Percentiles rank a stretch among this genome's conserved stretches.
These are phyloP conservation scores for Drosophila nebulosa DNA, from an alignment of 1,140 invertebrate genomes.

Conservation along the genomic window DNA sequence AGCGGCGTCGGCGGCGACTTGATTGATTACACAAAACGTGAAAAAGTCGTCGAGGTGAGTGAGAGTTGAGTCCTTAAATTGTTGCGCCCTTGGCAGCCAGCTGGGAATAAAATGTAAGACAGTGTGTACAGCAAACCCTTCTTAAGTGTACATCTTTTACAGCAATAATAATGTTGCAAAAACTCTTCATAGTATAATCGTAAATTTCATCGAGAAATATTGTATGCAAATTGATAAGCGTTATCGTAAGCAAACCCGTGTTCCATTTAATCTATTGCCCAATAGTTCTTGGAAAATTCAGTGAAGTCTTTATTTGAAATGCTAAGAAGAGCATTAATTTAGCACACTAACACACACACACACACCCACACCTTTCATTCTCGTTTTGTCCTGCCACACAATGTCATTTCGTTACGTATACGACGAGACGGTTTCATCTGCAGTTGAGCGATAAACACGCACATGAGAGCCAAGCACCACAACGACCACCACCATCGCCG, in stretches of 20 bases:
- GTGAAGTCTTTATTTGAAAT: background rate
- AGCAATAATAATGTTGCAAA: too few species aligned
- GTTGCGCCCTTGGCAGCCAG: background rate
- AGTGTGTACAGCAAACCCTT: too few species aligned
- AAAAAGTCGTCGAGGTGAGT: conserved; percentile 74
- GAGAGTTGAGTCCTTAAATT: conserved; percentile 7
- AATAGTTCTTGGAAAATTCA: background rate
- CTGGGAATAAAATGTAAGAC: background rate
- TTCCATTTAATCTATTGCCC: background rate
- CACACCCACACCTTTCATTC: background rate
- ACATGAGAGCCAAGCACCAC: background rate
- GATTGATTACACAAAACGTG: conserved; percentile 75
- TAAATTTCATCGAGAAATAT: too few species aligned
- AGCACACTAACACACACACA: background rate
- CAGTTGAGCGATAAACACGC: conserved; percentile 1
- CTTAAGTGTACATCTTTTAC: too few species aligned
- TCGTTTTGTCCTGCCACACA: background rate
- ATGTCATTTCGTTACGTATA: background rate
- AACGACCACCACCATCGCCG: background rate
- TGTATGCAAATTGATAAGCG: too few species aligned
- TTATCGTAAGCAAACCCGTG: too few species aligned
- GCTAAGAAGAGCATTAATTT: background rate
- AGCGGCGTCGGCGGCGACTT: conserved; percentile 21
- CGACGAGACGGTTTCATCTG: background rate
- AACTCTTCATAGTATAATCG: too few species aligned